These are phyloP conservation scores for Paratrypauchen microcephalus DNA, from an alignment of 2,797 vertebrate genomes.

Conservation along the genomic window DNA sequence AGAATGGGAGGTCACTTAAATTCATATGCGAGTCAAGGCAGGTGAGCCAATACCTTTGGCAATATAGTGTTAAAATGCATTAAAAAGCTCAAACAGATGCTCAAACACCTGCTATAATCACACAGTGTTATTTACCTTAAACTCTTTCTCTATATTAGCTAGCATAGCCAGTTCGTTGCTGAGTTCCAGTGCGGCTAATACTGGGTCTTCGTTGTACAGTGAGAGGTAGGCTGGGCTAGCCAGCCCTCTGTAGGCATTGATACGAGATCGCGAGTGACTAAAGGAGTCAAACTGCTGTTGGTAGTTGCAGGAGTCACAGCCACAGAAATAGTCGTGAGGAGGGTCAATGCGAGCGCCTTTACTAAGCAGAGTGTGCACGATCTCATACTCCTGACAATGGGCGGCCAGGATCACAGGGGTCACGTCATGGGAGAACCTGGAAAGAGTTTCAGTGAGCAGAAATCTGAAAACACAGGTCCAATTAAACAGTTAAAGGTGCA, in stretches of 20 bases:
- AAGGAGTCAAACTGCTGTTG: slow-evolving; percentile 96
- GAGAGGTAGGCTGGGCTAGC: slow-evolving; percentile 97
- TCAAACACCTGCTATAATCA: background rate
- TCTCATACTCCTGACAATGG: slow-evolving; percentile 97
- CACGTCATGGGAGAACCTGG: slow-evolving; percentile 90
- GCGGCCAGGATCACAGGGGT: slow-evolving; percentile 94
- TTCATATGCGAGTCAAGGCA: too few relatives aligned
- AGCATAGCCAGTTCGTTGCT: slow-evolving; percentile 94
- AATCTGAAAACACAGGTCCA: background rate
- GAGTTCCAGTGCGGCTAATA: slow-evolving; percentile 95
- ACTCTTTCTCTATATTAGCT: slow-evolving; percentile 97
- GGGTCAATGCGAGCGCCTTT: slow-evolving; percentile 91
- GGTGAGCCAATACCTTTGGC: too few relatives aligned
- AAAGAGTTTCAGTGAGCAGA: background rate
- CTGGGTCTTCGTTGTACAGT: slow-evolving; percentile 93
- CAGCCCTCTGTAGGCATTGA: slow-evolving; percentile 97
- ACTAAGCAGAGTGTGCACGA: slow-evolving; percentile 91
- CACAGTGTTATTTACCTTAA: slow-evolving; percentile 81
- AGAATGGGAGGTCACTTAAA: too few relatives aligned
- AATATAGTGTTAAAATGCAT: background rate
- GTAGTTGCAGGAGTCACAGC: slow-evolving; percentile 91
- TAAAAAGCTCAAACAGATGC: background rate
- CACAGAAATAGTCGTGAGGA: slow-evolving; percentile 97
- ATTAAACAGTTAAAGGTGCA: background rate
- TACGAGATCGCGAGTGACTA: slow-evolving; percentile 94